phyloP scores from a whole-genome alignment of 2,113 vertebrate species.

The Gorsachius goisagi region DNA sequence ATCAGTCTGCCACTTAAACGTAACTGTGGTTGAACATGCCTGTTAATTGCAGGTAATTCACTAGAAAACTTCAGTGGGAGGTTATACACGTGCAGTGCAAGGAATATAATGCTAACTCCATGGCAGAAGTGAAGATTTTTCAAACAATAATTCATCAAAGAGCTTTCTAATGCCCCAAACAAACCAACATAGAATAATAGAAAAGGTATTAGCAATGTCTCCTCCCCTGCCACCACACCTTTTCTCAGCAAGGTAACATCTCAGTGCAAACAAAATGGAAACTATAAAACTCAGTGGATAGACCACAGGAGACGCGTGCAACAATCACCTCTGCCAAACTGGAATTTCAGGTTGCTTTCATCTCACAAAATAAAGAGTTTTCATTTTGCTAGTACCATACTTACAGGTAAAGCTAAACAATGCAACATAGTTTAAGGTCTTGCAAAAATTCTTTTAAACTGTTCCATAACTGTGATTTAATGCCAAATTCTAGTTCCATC shows the following conservation, averaged over 20 bases:
- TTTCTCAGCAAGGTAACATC: neutral
- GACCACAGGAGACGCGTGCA: neutral
- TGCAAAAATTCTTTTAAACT: neutral
- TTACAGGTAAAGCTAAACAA: neutral
- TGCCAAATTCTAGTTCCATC: neutral
- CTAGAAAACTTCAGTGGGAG: neutral
- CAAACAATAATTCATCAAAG: neutral
- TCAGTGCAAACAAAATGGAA: neutral
- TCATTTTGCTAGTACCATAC: neutral
- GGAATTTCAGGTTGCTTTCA: slow-evolving; percentile 54
- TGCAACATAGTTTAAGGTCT: neutral
- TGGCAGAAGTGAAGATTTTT: neutral
- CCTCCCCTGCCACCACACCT: neutral
- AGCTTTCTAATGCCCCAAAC: neutral
- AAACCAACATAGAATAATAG: neutral
- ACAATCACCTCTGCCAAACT: slow-evolving; percentile 29
- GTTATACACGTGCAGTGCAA: neutral
- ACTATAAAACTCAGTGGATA: neutral
- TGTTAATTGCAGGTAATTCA: neutral
- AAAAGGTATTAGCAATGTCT: neutral
- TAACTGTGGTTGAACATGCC: neutral
- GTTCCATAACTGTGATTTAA: neutral
- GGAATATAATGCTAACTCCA: neutral
- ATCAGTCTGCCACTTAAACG: neutral
- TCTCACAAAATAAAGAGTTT: slow-evolving; percentile 2